Evolutionary conservation across 2,888 invertebrate species (phyloP).

Genomic region (Drosophila recens): DNA sequence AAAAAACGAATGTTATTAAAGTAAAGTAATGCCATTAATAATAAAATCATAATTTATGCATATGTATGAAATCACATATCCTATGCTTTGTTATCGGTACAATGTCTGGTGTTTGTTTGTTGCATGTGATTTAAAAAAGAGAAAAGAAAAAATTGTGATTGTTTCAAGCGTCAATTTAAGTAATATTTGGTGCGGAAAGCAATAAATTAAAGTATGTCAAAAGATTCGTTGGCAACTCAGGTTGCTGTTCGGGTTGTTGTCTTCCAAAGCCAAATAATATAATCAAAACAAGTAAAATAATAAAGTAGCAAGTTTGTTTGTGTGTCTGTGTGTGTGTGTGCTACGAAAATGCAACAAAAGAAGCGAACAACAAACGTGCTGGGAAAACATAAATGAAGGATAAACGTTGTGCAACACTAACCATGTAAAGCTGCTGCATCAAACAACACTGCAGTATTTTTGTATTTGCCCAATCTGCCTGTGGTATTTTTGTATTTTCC

Average conservation of each 20-base stretch:
- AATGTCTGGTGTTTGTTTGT: constrained; percentile 18
- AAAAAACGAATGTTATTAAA: constrained; percentile 12
- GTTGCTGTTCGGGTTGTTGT: constrained; percentile 2
- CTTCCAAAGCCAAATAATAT: constrained; percentile 33
- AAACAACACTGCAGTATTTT: constrained; percentile 44
- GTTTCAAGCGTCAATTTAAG: neutral
- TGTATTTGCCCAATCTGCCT: constrained; percentile 27
- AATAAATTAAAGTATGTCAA: neutral
- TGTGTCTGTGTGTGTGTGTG: constrained; percentile 25
- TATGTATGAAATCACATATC: neutral
- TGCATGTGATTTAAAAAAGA: constrained; percentile 17
- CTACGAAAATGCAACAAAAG: constrained; percentile 40
- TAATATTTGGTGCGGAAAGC: neutral
- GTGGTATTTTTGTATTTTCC: constrained; percentile 59
- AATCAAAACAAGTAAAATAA: constrained; percentile 52
- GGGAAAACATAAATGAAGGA: constrained; percentile 30
- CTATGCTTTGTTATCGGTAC: constrained; percentile 5
- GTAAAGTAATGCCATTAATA: constrained; percentile 6
- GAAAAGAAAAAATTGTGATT: neutral
- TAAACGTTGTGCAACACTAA: constrained; percentile 29
- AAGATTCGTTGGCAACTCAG: constrained; percentile 12
- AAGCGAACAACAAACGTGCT: constrained; percentile 38
- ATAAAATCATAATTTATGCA: neutral
- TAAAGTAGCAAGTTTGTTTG: constrained; percentile 12
- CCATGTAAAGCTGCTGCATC: constrained; percentile 10